Conservation (phyloP, 2,888 invertebrate species). For the Tolmerus cingulatus region DNA sequence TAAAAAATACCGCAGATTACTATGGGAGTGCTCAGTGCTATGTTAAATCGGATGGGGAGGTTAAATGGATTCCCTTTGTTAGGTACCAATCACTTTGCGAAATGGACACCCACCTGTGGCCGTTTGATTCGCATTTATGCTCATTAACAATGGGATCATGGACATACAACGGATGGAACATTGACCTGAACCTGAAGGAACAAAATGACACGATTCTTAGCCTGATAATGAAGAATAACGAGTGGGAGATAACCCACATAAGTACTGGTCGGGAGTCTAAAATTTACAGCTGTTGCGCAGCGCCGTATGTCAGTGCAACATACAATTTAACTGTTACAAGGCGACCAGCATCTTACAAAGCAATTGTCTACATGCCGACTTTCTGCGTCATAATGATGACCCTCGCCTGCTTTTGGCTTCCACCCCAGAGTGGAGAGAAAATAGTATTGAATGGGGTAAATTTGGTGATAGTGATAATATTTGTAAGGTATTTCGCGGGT, state of each 20-base stretch:
- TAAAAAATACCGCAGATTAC: conserved; percentile 68
- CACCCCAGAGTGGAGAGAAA: conserved; percentile 69
- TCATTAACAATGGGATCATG: conserved; percentile 77
- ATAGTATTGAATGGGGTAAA: conserved; percentile 67
- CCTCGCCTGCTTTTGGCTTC: conserved; percentile 70
- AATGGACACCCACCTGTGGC: conserved; percentile 76
- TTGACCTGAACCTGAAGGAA: conserved; percentile 61
- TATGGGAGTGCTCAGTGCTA: conserved; percentile 69
- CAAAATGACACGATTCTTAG: conserved; percentile 44
- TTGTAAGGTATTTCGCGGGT: conserved; percentile 68
- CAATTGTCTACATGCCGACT: conserved; percentile 71
- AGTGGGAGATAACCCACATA: conserved; percentile 63
- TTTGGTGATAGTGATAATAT: conserved; percentile 66
- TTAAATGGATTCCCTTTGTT: conserved; percentile 67
- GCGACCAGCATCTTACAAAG: conserved; percentile 69
- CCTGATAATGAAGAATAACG: conserved; percentile 56
- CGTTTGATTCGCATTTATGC: conserved; percentile 76
- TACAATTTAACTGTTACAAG: conserved; percentile 61
- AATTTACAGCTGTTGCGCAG: conserved; percentile 66
- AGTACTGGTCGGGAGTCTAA: conserved; percentile 52
- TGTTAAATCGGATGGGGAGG: conserved; percentile 53
- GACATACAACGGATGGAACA: conserved; percentile 70
- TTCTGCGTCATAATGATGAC: conserved; percentile 70
- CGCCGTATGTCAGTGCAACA: conserved; percentile 63
- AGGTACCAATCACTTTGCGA: conserved; percentile 73